Conservation (phyloP, 1,140 invertebrate species). For the Drosophila malerkotliana region DNA sequence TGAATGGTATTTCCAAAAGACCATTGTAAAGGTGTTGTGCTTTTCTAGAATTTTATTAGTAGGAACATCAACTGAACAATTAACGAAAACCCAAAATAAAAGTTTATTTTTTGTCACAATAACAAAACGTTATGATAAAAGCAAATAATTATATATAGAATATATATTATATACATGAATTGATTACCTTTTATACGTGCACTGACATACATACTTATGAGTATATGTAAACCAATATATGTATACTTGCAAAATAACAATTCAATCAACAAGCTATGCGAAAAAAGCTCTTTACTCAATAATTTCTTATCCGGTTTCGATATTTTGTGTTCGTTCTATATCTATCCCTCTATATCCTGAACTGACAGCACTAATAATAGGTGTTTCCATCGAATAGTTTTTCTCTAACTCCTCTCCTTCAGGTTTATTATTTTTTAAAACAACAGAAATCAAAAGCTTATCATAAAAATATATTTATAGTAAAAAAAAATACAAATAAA, state of each 20-base stretch:
- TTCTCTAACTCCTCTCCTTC: constrained; percentile 37
- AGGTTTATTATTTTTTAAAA: constrained; percentile 53
- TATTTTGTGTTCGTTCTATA: constrained; percentile 33
- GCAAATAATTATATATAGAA: constrained; percentile 48
- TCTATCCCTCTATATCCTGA: constrained; percentile 31
- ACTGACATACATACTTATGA: constrained; percentile 78
- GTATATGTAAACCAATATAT: constrained; percentile 47
- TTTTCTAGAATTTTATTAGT: constrained; percentile 84
- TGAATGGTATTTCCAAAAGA: constrained; percentile 83
- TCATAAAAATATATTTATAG: constrained; percentile 67
- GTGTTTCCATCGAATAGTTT: constrained; percentile 49
- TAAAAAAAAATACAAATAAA: constrained; percentile 51
- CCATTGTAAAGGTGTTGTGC: constrained; percentile 84
- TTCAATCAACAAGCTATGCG: constrained; percentile 72
- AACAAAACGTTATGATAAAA: constrained; percentile 68
- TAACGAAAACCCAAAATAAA: constrained; percentile 49
- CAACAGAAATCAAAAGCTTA: constrained; percentile 70
- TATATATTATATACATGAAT: constrained; percentile 70
- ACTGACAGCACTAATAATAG: constrained; percentile 52
- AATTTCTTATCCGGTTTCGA: constrained; percentile 32
- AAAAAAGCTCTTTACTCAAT: constrained; percentile 28
- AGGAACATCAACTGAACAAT: constrained; percentile 57
- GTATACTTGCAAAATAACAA: constrained; percentile 27
- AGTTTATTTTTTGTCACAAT: constrained; percentile 79
- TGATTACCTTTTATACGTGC: constrained; percentile 81